Evolutionary conservation across 2,113 vertebrate species (phyloP), one percentile per base, ranked within the genome.

Genomic region (Pelvicachromis taeniatus): DNA sequence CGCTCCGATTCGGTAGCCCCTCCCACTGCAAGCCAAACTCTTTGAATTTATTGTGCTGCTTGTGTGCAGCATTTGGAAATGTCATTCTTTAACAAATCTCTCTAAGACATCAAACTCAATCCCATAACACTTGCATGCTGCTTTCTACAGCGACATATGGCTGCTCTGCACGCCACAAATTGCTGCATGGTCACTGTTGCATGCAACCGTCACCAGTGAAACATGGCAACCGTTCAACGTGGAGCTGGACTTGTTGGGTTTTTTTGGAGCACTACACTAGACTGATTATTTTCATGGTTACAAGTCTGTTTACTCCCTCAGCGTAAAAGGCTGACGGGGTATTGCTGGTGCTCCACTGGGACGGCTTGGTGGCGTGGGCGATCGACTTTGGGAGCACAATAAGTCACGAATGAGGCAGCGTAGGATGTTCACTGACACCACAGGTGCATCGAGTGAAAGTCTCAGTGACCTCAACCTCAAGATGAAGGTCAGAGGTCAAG

Each of bases 401-500:
- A 38, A 38, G 31, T 38, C 1, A 0, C 13, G 59, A 63, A 38
- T 38, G 6, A 63, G 9, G 8, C 9, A 9, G 9, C 1, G 3
- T 38, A 38, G 35, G 35, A 9, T 38, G 9, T 38, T 63, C 33
- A 63, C n/a, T n/a, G n/a, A n/a, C n/a, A n/a, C n/a, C 2, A 2
- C 10, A 17, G 31, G 2, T 3, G 58, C 58, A n/a, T n/a, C 31
- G 31, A 6, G 31, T 6, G 31, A 33, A 33, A 33, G 5, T 33
- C 58, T n/a, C 3, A 61, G 29, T 61, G 2, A 4, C 31, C 31
- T 35, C 17, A 35, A 63, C 17, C 31, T 63, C 2, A 3, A 0
- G 59, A 7, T 38, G 1, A 12, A 63, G 33, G 6, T 38, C 17
- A 63, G 59, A 63, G 31, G 59, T 35, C 31, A 2, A 0, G 3